Conservation (phyloP, 2,797 vertebrate species). For the Chiroxiphia lanceolata region DNA sequence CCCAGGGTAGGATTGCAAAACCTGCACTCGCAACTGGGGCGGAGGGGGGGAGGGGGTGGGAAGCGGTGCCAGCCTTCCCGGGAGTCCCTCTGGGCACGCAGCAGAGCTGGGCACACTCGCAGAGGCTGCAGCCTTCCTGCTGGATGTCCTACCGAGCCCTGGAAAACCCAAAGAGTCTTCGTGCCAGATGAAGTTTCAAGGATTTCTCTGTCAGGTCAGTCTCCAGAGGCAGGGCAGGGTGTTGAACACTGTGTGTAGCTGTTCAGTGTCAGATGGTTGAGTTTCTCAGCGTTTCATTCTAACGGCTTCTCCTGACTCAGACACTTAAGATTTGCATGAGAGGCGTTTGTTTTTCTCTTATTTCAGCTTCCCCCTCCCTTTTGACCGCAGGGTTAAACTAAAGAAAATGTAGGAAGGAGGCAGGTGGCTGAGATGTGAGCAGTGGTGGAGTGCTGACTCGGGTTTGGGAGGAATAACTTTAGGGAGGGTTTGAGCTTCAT, state of each 20-base stretch:
- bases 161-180: neutral
- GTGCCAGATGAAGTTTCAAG: neutral
- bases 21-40: neutral
- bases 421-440: neutral
- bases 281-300: neutral
- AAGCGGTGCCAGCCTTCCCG: neutral
- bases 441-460: neutral
- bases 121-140: neutral
- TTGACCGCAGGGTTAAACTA: neutral
- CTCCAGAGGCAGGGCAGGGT: neutral
- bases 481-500: neutral
- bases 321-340: neutral
- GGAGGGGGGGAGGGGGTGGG: neutral
- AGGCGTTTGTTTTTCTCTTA: neutral
- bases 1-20: constrained; percentile 57
- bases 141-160: neutral
- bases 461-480: neutral
- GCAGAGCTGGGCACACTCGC: neutral
- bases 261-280: neutral
- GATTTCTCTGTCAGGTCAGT: neutral
- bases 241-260: neutral
- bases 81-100: neutral
- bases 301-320: neutral
- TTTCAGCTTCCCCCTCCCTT: neutral
- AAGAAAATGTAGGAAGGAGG: neutral